A percentile compares a stretch with the other conserved stretches of the same genome.
Conservation (phyloP, 2,888 invertebrate species). For the Lasioglossum zephyrum region DNA sequence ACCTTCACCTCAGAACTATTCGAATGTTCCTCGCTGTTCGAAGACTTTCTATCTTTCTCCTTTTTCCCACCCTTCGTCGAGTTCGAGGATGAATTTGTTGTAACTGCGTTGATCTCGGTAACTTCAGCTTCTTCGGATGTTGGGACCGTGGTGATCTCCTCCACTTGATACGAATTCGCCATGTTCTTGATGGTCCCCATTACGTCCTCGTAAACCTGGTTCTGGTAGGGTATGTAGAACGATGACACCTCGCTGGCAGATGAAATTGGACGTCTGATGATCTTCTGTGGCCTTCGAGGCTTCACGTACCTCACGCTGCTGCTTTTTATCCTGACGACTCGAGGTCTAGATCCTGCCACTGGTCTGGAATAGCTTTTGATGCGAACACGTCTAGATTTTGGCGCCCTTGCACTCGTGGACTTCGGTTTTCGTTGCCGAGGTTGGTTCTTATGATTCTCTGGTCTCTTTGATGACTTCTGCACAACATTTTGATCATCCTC, state of each 20-base stretch:
- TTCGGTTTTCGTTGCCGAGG: conserved; percentile 3
- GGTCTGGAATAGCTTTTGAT: conserved; percentile 39
- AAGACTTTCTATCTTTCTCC: not conserved
- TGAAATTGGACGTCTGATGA: not conserved
- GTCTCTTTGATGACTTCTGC: conserved; percentile 74
- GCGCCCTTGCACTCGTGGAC: not conserved
- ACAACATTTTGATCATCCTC: conserved; percentile 70
- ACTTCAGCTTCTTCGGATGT: not conserved
- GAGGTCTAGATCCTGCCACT: conserved; percentile 29
- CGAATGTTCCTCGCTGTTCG: conserved; percentile 28
- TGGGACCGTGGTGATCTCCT: conserved; percentile 30
- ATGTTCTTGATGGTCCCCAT: conserved; percentile 80
- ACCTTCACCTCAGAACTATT: conserved; percentile 9
- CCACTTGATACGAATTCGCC: conserved; percentile 47
- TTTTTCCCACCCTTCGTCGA: not conserved
- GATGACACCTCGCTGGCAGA: conserved; percentile 56
- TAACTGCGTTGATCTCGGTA: not conserved
- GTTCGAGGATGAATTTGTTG: conserved; percentile 7
- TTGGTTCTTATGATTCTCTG: conserved; percentile 63
- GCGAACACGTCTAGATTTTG: conserved; percentile 28
- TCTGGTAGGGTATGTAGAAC: conserved; percentile 73
- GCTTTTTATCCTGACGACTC: conserved; percentile 27
- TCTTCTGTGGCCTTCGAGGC: conserved; percentile 18
- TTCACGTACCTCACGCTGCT: not conserved
- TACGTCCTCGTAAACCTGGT: conserved; percentile 81